Conservation (phyloP, 2,797 vertebrate species). For the Numenius phaeopus region DNA sequence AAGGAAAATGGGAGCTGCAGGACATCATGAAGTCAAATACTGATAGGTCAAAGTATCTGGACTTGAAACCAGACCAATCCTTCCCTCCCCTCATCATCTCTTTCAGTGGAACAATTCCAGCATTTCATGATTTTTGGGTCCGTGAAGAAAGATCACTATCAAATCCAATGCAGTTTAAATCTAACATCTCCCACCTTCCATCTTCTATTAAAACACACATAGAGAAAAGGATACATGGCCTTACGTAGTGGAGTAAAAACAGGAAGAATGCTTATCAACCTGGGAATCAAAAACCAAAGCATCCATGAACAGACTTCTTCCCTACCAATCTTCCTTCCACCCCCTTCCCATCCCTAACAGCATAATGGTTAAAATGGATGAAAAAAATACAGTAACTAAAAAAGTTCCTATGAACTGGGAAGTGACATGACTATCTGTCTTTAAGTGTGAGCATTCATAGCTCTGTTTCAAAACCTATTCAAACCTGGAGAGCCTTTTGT, state of each 20-base stretch:
- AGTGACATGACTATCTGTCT: slow-evolving; percentile 59
- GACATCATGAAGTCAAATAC: neutral
- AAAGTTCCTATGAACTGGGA: slow-evolving; percentile 39
- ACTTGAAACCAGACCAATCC: neutral
- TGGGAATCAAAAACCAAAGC: neutral
- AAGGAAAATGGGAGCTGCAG: neutral
- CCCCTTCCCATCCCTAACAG: neutral
- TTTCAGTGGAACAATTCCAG: neutral
- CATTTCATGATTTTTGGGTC: neutral
- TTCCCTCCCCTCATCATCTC: neutral
- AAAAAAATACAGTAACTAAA: slow-evolving; percentile 50
- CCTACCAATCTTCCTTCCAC: neutral
- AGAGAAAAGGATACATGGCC: neutral
- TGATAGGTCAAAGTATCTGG: neutral
- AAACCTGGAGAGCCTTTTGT: slow-evolving; percentile 60
- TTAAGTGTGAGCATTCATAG: slow-evolving; percentile 23
- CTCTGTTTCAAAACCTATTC: slow-evolving; percentile 57
- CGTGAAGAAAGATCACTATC: neutral
- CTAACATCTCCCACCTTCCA: neutral
- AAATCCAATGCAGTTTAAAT: neutral
- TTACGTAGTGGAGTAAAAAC: neutral
- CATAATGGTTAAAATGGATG: neutral
- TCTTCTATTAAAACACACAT: neutral
- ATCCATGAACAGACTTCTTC: neutral
- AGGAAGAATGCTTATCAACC: neutral